phyloP scores from a whole-genome alignment of 1,140 invertebrate species.

The Drosophila gunungcola region DNA sequence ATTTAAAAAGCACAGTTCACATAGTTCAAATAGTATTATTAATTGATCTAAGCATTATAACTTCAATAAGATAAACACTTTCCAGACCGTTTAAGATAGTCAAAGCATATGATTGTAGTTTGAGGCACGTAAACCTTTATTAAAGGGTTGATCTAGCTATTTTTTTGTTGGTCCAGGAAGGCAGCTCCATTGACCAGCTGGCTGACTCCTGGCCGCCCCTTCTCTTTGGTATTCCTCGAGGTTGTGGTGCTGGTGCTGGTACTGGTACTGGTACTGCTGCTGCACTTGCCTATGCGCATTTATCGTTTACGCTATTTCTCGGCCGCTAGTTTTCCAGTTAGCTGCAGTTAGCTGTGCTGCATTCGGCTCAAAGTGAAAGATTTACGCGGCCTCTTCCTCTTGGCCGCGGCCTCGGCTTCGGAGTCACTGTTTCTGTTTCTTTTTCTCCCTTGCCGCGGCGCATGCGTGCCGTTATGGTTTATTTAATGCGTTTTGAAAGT shows the following conservation, averaged over 20 bases:
- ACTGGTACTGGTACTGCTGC: slow-evolving; percentile 41
- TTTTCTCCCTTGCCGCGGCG: slow-evolving; percentile 41
- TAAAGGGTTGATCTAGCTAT: slow-evolving; percentile 14
- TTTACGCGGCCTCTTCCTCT: slow-evolving; percentile 72
- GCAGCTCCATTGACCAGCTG: slow-evolving; percentile 55
- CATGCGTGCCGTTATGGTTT: slow-evolving; percentile 83
- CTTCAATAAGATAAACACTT: no score
- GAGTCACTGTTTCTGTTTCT: slow-evolving; percentile 15
- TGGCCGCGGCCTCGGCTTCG: not conserved
- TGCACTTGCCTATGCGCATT: slow-evolving; percentile 81
- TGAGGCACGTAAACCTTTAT: no score
- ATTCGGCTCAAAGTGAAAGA: slow-evolving; percentile 82
- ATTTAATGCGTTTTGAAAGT: slow-evolving; percentile 84
- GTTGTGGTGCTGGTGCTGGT: slow-evolving; percentile 43
- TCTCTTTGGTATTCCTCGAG: slow-evolving; percentile 3
- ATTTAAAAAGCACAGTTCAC: no score
- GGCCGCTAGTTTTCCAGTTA: slow-evolving; percentile 82
- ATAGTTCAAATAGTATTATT: no score
- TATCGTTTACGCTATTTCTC: slow-evolving; percentile 82
- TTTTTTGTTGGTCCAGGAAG: not conserved
- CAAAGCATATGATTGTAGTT: no score
- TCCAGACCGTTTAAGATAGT: no score
- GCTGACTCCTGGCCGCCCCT: slow-evolving; percentile 17
- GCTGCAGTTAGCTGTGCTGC: slow-evolving; percentile 78
- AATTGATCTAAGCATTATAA: no score